Evolutionary conservation across 2,797 vertebrate species (phyloP), one percentile per base, ranked within the genome.

Genomic region (Megalops cyprinoides): DNA sequence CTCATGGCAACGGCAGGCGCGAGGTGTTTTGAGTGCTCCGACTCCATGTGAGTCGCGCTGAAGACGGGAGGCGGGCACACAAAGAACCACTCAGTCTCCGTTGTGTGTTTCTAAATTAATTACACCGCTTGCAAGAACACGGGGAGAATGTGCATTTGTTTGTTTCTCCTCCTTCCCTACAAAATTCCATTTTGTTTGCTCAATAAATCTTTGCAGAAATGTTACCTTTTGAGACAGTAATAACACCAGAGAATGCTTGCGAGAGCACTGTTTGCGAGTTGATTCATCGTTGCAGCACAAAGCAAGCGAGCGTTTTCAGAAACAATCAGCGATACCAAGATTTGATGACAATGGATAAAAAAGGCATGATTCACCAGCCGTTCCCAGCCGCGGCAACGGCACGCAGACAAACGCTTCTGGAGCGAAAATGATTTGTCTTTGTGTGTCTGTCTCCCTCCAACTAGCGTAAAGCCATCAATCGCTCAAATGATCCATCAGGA

Each of bases 1-100:
- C 81, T 60, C 84, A 85, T 87, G 83, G 86, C 85, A 87, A 85
- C 77, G 49, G 81, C 48, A 49, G 37, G 49, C 80, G 34, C 9
- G 31, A 28, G 55, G 56, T 60, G 5, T 81, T 81, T 42, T 69
- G 44, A 15, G 9, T 12, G 34, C 49, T 25, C 12, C n/a, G n/a
- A n/a, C n/a, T n/a, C n/a, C n/a, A n/a, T n/a, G n/a, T 37, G 44
- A 12, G 6, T 49, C 46, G 14, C 46, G 14, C 6, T n/a, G 0
- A 62, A 65, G 56, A 67, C 3, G 5, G 23, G 44, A 76, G 56
- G 20, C 28, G 39, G 28, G 6, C 9, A 76, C 49, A 76, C 79
- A 76, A 76, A 76, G 56, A 46, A 23, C 42, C 20, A n/a, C 62
- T 74, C 58, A 53, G 23, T 81, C 14, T 37, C 9, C 73, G 18